phyloP scores from a whole-genome alignment of 1,140 invertebrate species.

The Pararge aegeria region DNA sequence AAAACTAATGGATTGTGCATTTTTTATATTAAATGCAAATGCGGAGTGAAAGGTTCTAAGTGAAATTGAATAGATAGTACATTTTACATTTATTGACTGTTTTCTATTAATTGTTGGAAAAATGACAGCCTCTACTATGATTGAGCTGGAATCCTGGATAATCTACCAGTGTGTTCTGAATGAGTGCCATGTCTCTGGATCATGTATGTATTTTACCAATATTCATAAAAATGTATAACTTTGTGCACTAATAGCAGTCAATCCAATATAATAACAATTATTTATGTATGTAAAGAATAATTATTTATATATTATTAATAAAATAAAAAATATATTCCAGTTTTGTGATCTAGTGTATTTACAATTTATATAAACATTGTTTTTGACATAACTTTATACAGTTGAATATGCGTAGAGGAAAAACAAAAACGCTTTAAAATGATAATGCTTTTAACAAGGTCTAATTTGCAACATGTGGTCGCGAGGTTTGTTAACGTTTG shows the following conservation, averaged over 20 bases:
- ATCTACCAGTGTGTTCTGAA: constrained; percentile 82
- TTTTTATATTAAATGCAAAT: constrained; percentile 26
- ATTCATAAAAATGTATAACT: not conserved
- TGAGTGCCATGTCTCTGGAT: constrained; percentile 81
- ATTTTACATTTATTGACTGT: constrained; percentile 45
- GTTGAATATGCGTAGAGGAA: too few species aligned
- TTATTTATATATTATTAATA: too few species aligned
- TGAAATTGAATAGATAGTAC: constrained; percentile 34
- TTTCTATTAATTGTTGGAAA: constrained; percentile 35
- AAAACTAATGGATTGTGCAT: constrained; percentile 34
- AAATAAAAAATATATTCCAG: too few species aligned
- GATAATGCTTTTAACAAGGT: too few species aligned
- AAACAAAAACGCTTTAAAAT: too few species aligned
- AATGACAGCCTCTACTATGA: constrained; percentile 80
- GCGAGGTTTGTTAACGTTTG: not conserved
- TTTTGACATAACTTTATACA: too few species aligned
- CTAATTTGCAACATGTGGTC: constrained; percentile 18
- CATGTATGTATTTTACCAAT: constrained; percentile 75
- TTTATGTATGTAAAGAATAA: too few species aligned
- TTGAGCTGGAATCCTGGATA: constrained; percentile 82
- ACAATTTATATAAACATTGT: too few species aligned
- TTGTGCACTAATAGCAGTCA: too few species aligned
- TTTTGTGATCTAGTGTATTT: too few species aligned
- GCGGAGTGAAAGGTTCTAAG: constrained; percentile 35
- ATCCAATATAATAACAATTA: too few species aligned